phyloP scores from a whole-genome alignment of 2,888 invertebrate genomes.

The Silvanus unidentatus region DNA sequence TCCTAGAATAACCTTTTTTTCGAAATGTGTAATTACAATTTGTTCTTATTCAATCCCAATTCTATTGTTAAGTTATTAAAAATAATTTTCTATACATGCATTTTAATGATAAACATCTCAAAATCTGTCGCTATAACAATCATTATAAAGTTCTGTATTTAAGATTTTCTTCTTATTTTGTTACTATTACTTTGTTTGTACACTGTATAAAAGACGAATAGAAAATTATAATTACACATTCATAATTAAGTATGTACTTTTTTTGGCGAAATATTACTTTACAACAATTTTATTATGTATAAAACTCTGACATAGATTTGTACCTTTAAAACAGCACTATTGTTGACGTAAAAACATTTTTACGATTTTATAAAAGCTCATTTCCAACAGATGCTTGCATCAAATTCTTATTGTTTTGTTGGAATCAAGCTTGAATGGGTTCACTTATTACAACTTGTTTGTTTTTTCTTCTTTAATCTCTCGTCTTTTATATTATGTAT shows the following conservation, averaged over 20 bases:
- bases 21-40: no score
- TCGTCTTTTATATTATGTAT: no score
- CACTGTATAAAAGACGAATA: not conserved
- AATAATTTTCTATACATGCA: no score
- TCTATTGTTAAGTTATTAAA: no score
- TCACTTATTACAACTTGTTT: no score
- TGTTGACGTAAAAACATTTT: slow-evolving; percentile 41
- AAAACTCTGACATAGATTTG: slow-evolving; percentile 47
- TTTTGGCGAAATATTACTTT: slow-evolving; percentile 39
- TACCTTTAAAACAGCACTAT: slow-evolving; percentile 47
- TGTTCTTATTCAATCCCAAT: no score
- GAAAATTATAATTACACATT: slow-evolving; percentile 1
- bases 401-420: no score
- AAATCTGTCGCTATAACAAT: no score
- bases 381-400: no score
- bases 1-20: no score
- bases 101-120: no score
- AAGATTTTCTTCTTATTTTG: not conserved
- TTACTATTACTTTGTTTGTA: not conserved
- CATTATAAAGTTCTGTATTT: not conserved
- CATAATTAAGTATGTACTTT: slow-evolving; percentile 9
- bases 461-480: slow-evolving; percentile 13
- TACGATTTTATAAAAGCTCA: slow-evolving; percentile 33
- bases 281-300: slow-evolving; percentile 43
- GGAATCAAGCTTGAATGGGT: no score